Evolutionary conservation across 2,113 vertebrate genomes (phyloP), one percentile per base, ranked within the genome.

Genomic region (Hypomesus transpacificus): DNA sequence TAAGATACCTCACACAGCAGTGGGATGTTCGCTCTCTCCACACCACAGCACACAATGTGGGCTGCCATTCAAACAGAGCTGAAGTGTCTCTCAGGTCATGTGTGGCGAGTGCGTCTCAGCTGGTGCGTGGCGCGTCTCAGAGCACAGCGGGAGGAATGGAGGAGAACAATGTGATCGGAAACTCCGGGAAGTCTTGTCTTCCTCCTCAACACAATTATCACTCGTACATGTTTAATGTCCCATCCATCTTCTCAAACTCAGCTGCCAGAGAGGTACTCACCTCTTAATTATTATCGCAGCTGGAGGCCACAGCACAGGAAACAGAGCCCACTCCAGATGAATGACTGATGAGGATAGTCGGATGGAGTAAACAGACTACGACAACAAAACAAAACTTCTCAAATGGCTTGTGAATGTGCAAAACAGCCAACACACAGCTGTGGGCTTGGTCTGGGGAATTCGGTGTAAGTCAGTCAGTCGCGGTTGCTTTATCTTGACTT

Each of bases 141-240:
- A 68, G 68, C 75, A 52, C 85, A 75, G 81, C 71, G 50, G 79
- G 85, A 78, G 79, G 63, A 24, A 20, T 66, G 62, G 60, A 58
- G 24, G 63, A 63, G 62, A 63, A 71, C 24, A 63, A 73, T 67
- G 60, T 1, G 3, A 80, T 64, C 24, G 68, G 71, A 68, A 86
- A 75, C 76, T 65, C 67, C 70, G 24, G 80, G 79, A 84, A 68
- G 78, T 79, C 85, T 82, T 73, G 80, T 88, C 82, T 80, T 74
- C 65, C 77, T 69, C 84, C 74, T 70, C 79, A 77, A 74, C 70
- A 81, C 88, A 89, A 88, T 89, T 87, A 88, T 87, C 77, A 11
- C 84, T 88, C 84, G 84, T 89, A 75, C 69, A 87, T 88, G 79
- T 85, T 88, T 87, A 87, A 89, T 82, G 81, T 75, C 75, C 70